Evolutionary conservation across 1,140 invertebrate species (phyloP), one percentile per base, ranked within the genome.

Genomic region (Piezodorus guildinii): DNA sequence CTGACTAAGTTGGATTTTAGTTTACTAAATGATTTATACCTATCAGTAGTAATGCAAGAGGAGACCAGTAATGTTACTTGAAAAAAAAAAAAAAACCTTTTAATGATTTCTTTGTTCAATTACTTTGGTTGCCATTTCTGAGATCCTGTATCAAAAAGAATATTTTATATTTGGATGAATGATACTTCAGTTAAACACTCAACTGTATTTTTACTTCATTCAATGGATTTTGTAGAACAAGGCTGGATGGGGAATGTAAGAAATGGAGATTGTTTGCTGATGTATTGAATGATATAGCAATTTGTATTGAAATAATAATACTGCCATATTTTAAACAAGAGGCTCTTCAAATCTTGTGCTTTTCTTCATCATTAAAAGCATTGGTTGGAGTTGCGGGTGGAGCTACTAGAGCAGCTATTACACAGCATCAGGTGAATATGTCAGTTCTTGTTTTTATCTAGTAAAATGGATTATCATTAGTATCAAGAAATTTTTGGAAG

Each of bases 221-320:
- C 3, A 39, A 39, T 39, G 34, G 12, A 39, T 39, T 65, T 65
- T 60, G 51, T 17, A 91, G 89, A 46, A 82, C 81, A 21, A 79
- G 83, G 65, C 76, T 95, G 49, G 87, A 93, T 76, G 78, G 83
- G 8, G 85, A 95, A 71, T 91, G 90, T 70, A 97, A 96, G 75
- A 86, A 89, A 73, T 97, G 93, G 93, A 81, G 94, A 54, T 74
- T 98, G n/a, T 88, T 94, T 76, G 96, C 96, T 39, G 96, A 98
- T 77, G 79, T 92, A 61, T 71, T 96, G 6, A 98, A 98, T 78
- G 94, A 98, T 78, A 69, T 83, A 62, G 90, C 94, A 10, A 89
- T 95, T 79, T 80, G 82, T 65, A 76, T 94, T 27, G 91, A 94
- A 74, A 77, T 94, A 63, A 46, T 70, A 23, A 74, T 83, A 27